These are phyloP conservation scores for Tragelaphus strepsiceros DNA, from an alignment of 2,113 vertebrate species.

Conservation along the genomic window DNA sequence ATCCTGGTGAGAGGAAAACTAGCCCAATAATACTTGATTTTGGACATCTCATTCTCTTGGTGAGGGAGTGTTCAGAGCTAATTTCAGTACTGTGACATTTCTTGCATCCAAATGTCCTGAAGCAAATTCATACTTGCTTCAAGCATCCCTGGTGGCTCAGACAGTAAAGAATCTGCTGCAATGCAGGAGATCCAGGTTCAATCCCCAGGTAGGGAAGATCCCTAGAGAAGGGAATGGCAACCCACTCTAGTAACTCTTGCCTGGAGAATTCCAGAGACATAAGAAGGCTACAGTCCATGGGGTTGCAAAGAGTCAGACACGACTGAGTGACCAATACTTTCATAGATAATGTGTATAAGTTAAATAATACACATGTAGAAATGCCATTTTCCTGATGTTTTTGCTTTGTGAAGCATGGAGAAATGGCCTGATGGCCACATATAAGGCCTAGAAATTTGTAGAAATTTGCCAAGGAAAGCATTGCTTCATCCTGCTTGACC, in stretches of 20 bases:
- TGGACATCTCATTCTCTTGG: not conserved
- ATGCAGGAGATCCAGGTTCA: not conserved
- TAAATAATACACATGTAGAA: not conserved
- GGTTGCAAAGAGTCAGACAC: not conserved
- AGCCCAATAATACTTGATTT: not conserved
- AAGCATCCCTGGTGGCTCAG: not conserved
- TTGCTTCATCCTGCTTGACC: accelerated
- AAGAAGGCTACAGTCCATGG: not conserved
- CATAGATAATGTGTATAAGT: not conserved
- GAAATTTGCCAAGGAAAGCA: not conserved
- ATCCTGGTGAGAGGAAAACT: not conserved
- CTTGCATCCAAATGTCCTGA: not conserved
- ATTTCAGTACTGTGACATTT: not conserved
- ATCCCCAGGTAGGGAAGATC: not conserved
- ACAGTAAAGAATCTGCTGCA: not conserved
- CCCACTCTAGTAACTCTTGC: not conserved
- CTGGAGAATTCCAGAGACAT: not conserved
- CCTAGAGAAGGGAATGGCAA: not conserved
- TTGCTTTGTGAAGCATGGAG: not conserved
- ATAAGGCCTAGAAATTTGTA: not conserved
- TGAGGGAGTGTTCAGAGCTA: not conserved
- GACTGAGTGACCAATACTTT: not conserved
- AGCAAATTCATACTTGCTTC: not conserved
- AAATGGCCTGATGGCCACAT: not conserved
- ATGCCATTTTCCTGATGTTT: not conserved